Percentiles rank a stretch among this genome's conserved stretches.
Conservation (phyloP, 2,113 vertebrate genomes). For the Hippolais icterina region DNA sequence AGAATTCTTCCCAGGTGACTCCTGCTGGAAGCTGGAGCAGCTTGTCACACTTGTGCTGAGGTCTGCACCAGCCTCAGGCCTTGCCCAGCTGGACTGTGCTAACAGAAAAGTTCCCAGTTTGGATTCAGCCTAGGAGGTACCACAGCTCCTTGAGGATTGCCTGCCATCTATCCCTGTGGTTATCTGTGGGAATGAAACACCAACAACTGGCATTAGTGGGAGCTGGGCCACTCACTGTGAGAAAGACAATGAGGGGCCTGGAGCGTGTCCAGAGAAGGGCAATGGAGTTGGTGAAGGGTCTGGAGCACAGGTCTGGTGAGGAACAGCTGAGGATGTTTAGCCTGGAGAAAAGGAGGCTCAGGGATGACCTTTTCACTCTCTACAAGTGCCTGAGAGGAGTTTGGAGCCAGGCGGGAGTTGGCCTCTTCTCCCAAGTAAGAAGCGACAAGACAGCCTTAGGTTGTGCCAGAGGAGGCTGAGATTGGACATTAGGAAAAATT, state of each 20-base stretch:
- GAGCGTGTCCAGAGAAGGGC: background rate
- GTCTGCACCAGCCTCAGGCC: background rate
- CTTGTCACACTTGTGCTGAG: background rate
- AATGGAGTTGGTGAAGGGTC: accelerated
- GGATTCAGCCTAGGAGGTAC: background rate
- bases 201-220: background rate
- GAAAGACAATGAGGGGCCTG: background rate
- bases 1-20: background rate
- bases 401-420: background rate
- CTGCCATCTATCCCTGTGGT: background rate
- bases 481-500: background rate
- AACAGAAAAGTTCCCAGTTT: background rate
- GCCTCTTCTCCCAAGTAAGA: background rate
- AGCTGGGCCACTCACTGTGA: background rate
- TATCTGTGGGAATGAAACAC: background rate
- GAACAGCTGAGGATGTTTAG: background rate
- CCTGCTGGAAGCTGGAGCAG: background rate
- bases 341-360: background rate
- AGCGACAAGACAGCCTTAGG: background rate
- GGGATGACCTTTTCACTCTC: background rate
- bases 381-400: background rate
- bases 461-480: background rate
- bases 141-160: background rate
- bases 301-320: background rate
- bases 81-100: background rate